Percentiles rank a stretch among this genome's conserved stretches.
Evolutionary conservation across 2,888 invertebrate genomes (phyloP).

Genomic region (Caenorhabditis sp.): DNA sequence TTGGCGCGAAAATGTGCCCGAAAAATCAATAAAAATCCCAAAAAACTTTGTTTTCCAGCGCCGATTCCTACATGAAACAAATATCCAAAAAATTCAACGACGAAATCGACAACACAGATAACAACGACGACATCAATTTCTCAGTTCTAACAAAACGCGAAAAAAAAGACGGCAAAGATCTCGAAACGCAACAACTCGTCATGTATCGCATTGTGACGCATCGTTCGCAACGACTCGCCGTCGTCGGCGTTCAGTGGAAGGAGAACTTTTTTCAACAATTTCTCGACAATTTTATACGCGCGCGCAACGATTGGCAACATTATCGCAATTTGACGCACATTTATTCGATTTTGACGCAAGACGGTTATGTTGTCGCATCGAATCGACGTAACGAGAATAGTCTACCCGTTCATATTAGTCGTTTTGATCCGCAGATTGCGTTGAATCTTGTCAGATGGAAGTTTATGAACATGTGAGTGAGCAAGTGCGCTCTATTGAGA

Average conservation of each 20-base stretch:
- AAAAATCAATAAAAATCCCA: too few relatives aligned
- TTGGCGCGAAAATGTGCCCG: too few relatives aligned
- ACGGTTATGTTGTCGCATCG: slow-evolving; percentile 52
- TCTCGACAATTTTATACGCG: slow-evolving; percentile 47
- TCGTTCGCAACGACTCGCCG: slow-evolving; percentile 50
- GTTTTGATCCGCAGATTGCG: slow-evolving; percentile 55
- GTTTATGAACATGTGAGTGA: slow-evolving; percentile 39
- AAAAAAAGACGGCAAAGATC: slow-evolving; percentile 1
- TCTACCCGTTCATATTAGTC: slow-evolving; percentile 33
- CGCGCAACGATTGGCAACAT: slow-evolving; percentile 30
- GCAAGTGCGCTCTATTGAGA: too few relatives aligned
- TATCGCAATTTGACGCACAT: slow-evolving; percentile 46
- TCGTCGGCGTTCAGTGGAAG: slow-evolving; percentile 60
- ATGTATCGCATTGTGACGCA: too few relatives aligned
- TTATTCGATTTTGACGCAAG: slow-evolving; percentile 50
- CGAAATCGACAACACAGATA: slow-evolving; percentile 39
- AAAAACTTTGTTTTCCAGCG: slow-evolving; percentile 31
- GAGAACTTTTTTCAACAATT: slow-evolving; percentile 46
- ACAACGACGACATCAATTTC: slow-evolving; percentile 32
- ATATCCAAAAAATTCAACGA: slow-evolving; percentile 45
- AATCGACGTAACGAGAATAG: neutral
- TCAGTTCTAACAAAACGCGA: slow-evolving; percentile 5
- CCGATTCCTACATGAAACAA: slow-evolving; percentile 39
- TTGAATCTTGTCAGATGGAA: slow-evolving; percentile 43
- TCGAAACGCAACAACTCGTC: slow-evolving; percentile 10